These are phyloP conservation scores for Brachionichthys hirsutus DNA, from an alignment of 2,113 vertebrate genomes.

Conservation along the genomic window DNA sequence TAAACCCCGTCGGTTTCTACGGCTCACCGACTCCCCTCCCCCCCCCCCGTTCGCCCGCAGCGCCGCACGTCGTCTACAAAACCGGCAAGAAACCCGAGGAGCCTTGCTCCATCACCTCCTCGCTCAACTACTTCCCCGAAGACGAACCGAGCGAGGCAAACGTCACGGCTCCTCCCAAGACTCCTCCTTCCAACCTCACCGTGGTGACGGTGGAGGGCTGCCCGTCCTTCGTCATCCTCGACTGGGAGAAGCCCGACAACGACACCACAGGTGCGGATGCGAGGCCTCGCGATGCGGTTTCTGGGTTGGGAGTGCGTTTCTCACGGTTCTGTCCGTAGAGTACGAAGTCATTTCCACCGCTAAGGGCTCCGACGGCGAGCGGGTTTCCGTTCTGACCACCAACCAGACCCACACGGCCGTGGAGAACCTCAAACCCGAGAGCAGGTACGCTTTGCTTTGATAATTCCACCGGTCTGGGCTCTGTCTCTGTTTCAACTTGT, in stretches of 20 bases:
- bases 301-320: neutral
- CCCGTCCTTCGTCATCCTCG: constrained; percentile 90
- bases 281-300: no score
- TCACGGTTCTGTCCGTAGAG: constrained; percentile 69
- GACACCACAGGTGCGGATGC: constrained; percentile 86
- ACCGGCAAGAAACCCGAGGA: constrained; percentile 85
- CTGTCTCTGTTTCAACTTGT: neutral
- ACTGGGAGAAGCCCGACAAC: constrained; percentile 89
- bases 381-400: constrained; percentile 87
- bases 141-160: constrained; percentile 75
- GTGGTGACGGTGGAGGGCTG: constrained; percentile 96
- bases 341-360: constrained; percentile 92
- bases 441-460: constrained; percentile 77
- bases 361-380: constrained; percentile 85
- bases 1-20: no score
- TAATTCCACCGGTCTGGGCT: no score
- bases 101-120: constrained; percentile 94
- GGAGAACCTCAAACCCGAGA: constrained; percentile 93
- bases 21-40: no score
- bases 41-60: constrained; percentile 63
- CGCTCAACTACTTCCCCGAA: constrained; percentile 84
- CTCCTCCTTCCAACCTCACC: constrained; percentile 90
- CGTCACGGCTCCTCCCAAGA: constrained; percentile 81
- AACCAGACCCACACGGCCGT: constrained; percentile 93
- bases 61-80: constrained; percentile 88